These are phyloP conservation scores for Amphipyra tragopoginis DNA, from an alignment of 2,888 invertebrate species.

Conservation along the genomic window DNA sequence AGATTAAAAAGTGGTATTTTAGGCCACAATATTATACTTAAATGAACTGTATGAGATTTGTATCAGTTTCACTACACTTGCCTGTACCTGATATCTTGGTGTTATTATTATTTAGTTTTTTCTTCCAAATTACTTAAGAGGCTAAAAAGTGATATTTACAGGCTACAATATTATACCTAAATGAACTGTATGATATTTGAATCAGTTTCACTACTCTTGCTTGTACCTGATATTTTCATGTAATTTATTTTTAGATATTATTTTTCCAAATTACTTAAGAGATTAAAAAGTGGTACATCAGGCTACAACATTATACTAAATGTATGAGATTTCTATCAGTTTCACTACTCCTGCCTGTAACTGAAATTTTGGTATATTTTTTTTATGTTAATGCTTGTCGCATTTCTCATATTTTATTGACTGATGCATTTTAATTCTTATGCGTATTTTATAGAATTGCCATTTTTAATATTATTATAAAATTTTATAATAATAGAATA, in stretches of 20 bases:
- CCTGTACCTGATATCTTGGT: slow-evolving; percentile 23
- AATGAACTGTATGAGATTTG: slow-evolving; percentile 5
- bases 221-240: slow-evolving; percentile 26
- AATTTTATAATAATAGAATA: neutral
- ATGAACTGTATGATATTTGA: slow-evolving; percentile 5
- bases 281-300: too few species aligned
- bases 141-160: too few species aligned
- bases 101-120: too few species aligned
- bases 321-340: slow-evolving; percentile 4
- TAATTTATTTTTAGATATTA: too few species aligned
- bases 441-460: neutral
- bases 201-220: neutral
- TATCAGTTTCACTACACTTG: neutral
- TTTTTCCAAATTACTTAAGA: neutral
- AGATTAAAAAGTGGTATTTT: too few species aligned
- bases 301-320: neutral
- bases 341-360: slow-evolving; percentile 10
- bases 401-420: neutral
- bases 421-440: neutral
- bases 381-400: neutral
- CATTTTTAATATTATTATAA: too few species aligned
- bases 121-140: too few species aligned
- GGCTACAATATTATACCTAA: neutral
- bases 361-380: slow-evolving; percentile 2
- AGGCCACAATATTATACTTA: neutral